Evolutionary conservation across 2,113 vertebrate genomes (phyloP), one percentile per base, ranked within the genome.

Genomic region (Perca flavescens): DNA sequence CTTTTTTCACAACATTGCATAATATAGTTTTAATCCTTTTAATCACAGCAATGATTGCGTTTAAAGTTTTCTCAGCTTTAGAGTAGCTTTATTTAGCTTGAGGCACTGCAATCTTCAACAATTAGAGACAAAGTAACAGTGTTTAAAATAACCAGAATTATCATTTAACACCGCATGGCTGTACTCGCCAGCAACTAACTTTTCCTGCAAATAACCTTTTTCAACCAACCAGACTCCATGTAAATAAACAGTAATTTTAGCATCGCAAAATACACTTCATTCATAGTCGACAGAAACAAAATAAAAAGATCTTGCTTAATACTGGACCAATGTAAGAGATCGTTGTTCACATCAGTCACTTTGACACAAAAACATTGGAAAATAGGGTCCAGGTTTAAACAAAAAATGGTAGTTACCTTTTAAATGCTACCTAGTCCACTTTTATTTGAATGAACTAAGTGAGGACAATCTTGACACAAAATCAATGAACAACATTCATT

Each of bases 1-100:
- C 28, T 82, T 50, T 77, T 77, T 87, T 40, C 57, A 75, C 60
- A 62, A 57, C 46, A 25, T 76, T 80, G 47, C 47, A 65, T 66
- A 58, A 62, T 78, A 15, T 31, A 36, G n/a, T 43, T 67, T 36
- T 25, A 3, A 12, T 60, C 34, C 0, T 52, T 70, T 57, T 66
- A 58, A 66, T 82, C 34, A 54, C 7, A 50, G 69, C n/a, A 56
- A 7, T 56, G 58, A 54, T 61, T 70, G 17, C 52, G 40, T 74
- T 83, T 54, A 53, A 58, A 53, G 57, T 77, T 84, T 64, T 16
- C 68, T 68, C 76, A 56, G 22, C 6, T 76, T 70, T 13, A 31
- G 8, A 46, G 46, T 7, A 31, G 19, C 19, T 60, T 64, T n/a
- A n/a, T 50, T 79, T 66, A 12, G 71, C 60, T n/a, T 31, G 49